Conservation (phyloP, 2,797 vertebrate genomes). For the Onychomys arenicola region DNA sequence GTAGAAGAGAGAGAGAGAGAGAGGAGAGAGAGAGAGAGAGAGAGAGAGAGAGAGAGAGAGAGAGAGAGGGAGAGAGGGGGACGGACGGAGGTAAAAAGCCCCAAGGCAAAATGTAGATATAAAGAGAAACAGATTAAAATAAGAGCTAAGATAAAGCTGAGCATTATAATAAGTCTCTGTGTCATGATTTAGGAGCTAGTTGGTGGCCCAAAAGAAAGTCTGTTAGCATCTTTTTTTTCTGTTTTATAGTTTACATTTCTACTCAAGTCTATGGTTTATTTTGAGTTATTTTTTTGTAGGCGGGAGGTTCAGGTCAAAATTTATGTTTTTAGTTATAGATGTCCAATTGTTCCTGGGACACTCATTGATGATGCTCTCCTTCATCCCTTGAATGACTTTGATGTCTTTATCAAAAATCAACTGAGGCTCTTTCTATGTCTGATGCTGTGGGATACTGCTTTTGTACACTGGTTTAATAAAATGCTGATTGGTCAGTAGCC, state of each 20-base stretch:
- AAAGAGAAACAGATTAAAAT: background rate
- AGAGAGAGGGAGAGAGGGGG: no score
- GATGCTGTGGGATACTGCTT: no score
- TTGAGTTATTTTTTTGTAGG: background rate
- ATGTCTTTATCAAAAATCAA: background rate
- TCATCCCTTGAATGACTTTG: background rate
- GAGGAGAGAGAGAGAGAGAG: no score
- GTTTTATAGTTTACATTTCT: background rate
- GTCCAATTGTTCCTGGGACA: background rate
- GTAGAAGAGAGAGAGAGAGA: background rate
- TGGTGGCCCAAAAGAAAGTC: background rate
- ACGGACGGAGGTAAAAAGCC: background rate
- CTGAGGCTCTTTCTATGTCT: background rate
- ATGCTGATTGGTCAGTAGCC: no score
- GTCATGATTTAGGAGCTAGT: background rate
- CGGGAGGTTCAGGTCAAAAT: background rate
- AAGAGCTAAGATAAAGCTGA: background rate
- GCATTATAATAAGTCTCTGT: background rate
- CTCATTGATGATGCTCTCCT: background rate
- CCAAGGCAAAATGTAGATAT: background rate
- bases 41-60: no score
- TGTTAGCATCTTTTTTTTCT: background rate
- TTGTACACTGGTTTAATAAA: no score
- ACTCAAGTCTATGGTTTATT: background rate
- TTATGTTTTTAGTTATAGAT: background rate